Conservation (phyloP, 2,797 vertebrate species). For the Enteromius argenteus region DNA sequence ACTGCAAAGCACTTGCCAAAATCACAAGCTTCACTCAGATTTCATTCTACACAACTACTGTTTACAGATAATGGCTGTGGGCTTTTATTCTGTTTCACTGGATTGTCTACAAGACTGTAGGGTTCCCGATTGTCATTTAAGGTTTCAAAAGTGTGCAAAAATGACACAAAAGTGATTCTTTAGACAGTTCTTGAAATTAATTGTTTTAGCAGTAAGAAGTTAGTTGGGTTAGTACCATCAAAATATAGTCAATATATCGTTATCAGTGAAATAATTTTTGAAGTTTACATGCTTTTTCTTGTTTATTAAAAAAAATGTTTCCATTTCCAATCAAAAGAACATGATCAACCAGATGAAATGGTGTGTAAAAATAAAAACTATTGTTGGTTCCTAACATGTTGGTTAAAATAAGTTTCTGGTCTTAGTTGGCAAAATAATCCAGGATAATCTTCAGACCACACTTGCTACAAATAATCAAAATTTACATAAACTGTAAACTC, state of each 20-base stretch:
- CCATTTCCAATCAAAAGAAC: not conserved
- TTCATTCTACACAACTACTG: not conserved
- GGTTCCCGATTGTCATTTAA: not conserved
- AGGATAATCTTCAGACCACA: not conserved
- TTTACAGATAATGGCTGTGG: not conserved
- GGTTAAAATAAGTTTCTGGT: not conserved
- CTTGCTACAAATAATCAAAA: not conserved
- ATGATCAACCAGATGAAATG: not conserved
- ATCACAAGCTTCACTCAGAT: not conserved
- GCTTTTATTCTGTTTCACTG: not conserved
- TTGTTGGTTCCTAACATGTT: not conserved
- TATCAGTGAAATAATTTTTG: not conserved
- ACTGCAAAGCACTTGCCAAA: not conserved
- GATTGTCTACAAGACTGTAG: not conserved
- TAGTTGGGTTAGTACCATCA: not conserved
- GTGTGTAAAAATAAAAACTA: not conserved
- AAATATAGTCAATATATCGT: not conserved
- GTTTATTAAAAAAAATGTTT: not conserved
- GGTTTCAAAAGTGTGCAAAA: not conserved
- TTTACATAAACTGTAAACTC: no score
- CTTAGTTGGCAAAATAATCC: not conserved
- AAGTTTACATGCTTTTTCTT: not conserved
- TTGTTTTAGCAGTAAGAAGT: not conserved
- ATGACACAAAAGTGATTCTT: not conserved
- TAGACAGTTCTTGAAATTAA: not conserved